These are phyloP conservation scores for Prunella strophiata DNA, from an alignment of 2,797 vertebrate genomes.

Conservation along the genomic window DNA sequence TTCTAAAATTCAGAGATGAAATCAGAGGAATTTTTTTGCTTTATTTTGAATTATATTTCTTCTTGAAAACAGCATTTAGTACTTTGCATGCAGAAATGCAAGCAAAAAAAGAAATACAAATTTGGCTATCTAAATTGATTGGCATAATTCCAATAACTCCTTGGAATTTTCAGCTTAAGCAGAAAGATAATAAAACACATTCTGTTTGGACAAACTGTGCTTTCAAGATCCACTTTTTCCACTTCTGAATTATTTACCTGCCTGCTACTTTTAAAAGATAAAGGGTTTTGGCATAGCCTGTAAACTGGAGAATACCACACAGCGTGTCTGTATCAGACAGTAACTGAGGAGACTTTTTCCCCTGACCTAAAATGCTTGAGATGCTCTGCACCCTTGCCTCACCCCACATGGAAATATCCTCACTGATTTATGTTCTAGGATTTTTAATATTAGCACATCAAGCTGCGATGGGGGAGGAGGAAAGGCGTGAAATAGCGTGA, in stretches of 20 bases:
- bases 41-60: not conserved
- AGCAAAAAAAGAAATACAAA: slow-evolving; percentile 13
- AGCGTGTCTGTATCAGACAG: not conserved
- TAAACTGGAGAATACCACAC: slow-evolving; percentile 55
- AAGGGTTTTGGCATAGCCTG: slow-evolving; percentile 53
- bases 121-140: slow-evolving; percentile 49
- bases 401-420: slow-evolving; percentile 19
- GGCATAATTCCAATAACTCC: slow-evolving; percentile 35
- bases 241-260: slow-evolving; percentile 75
- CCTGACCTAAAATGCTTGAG: slow-evolving; percentile 35
- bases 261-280: slow-evolving; percentile 68
- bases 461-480: not conserved
- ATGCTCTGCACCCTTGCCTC: slow-evolving; percentile 10
- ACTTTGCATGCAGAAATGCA: not conserved
- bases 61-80: not conserved
- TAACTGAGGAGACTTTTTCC: slow-evolving; percentile 28
- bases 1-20: slow-evolving; percentile 8
- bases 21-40: not conserved
- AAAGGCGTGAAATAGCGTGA: slow-evolving; percentile 8
- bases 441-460: slow-evolving; percentile 38
- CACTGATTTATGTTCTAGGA: not conserved
- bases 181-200: slow-evolving; percentile 49
- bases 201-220: slow-evolving; percentile 51
- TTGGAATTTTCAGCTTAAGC: slow-evolving; percentile 68
- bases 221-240: slow-evolving; percentile 56